Base-by-base conservation (phyloP, 2,888 invertebrate genomes). In the Zele albiditarsus region DNA sequence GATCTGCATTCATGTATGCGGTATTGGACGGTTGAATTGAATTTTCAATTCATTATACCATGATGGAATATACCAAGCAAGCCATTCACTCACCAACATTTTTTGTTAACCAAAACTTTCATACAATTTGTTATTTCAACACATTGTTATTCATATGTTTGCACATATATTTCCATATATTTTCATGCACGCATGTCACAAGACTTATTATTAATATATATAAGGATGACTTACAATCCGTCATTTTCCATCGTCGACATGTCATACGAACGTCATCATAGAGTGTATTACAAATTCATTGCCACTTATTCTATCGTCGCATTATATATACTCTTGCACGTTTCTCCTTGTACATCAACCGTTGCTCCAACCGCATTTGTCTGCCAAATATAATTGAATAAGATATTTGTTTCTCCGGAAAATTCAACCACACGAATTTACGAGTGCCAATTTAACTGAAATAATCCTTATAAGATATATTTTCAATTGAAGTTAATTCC, bases 101-200 rank as follows among this genome's bases (percentile, higher is more conserved):
- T 38, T n/a, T 38, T 38, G 8, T 38, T 12, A 38, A 2, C 38
- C 10, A 38, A 0, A 8, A 38, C 12, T 38, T 12, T 38, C 38
- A 38, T 38, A 38, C 12, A 38, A 12, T 12, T 38, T 12, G 5
- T 38, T 1, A 38, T n/a, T n/a, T n/a, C 38, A 16, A 16, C 16
- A 16, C 5, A 46, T 46, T 46, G 16, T 46, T 46, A 46, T 46
- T 16, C 46, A 28, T 31, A 8, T 46, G 27, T 20, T 63, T 60
- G 49, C 57, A 65, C 62, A n/a, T 46, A 23, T 62, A 23, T 57
- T 71, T 46, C 28, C 71, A 62, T 33, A 53, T 16, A 68, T 46
- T 57, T 31, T 57, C 31, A 20, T 53, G n/a, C n/a, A 53, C 8
- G 14, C 46, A 46, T n/a, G 46, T 46, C n/a, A 46, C n/a, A n/a